Percentiles rank a stretch among this genome's conserved stretches.
Evolutionary conservation across 2,797 vertebrate genomes (phyloP).

Genomic region (Leptodactylus fallax): DNA sequence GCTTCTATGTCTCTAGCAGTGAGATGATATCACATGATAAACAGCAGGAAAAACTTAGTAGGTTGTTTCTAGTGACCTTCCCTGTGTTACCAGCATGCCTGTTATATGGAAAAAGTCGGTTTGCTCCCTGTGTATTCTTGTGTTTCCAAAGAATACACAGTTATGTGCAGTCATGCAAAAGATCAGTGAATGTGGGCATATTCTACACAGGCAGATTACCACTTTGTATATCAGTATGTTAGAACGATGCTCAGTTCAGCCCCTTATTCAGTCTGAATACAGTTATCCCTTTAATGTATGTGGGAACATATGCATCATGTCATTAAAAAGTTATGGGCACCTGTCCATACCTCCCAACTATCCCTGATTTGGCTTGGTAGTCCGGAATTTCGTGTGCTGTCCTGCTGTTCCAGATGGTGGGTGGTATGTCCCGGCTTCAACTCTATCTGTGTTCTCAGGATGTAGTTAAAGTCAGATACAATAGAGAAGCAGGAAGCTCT

Average conservation of each 20-base stretch:
- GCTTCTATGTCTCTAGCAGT: neutral
- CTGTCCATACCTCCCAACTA: too few relatives aligned
- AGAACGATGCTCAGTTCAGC: too few relatives aligned
- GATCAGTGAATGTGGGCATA: neutral
- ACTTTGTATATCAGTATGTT: neutral
- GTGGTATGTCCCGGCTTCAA: too few relatives aligned
- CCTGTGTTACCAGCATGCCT: neutral
- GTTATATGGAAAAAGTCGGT: neutral
- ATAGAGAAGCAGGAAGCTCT: too few relatives aligned
- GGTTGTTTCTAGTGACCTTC: neutral
- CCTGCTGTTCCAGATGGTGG: too few relatives aligned
- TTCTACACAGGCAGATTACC: neutral
- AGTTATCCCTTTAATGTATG: neutral
- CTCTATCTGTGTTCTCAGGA: too few relatives aligned
- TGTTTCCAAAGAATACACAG: neutral
- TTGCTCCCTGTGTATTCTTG: neutral
- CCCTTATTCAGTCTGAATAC: too few relatives aligned
- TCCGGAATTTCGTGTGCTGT: too few relatives aligned
- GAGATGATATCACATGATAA: neutral
- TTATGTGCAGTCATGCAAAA: neutral
- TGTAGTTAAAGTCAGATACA: too few relatives aligned
- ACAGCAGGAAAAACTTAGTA: neutral
- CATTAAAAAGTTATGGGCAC: neutral
- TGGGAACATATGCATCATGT: neutral
- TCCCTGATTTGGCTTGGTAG: too few relatives aligned